Evolutionary conservation across 2,113 vertebrate genomes (phyloP), one percentile per base, ranked within the genome.

Genomic region (Pedetes capensis): DNA sequence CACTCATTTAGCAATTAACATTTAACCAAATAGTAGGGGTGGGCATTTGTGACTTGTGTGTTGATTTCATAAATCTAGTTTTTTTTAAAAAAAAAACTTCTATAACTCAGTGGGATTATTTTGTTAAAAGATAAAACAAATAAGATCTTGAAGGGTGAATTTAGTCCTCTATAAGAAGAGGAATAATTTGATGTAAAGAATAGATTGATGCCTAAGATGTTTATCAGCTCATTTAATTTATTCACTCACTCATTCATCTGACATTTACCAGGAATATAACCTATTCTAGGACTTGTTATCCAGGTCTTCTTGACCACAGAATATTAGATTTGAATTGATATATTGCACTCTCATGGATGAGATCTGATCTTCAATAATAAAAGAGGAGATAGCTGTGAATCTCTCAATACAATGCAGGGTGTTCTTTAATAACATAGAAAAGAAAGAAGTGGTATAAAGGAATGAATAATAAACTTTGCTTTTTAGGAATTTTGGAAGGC

Each of bases 311-410:
- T 88, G 53, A 93, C 57, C 81, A 88, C 4, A 68, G 66, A 71
- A 68, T 44, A 55, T 68, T 92, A 95, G 13, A 68, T 93, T 51
- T 83, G 34, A 86, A 91, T 92, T 8, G 61, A 63, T 85, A 53
- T 83, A 81, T 80, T 90, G 4, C 6, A 55, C 25, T 89, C 17
- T 96, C 51, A 83, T 89, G 75, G 87, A 80, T 87, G 92, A 85
- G 42, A 92, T 4, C 1, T 72, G 11, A 2, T 74, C n/a, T 91
- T 71, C 39, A 78, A 47, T 74, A 96, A 91, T 78, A 87, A 94
- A 94, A 85, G 2, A 2, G 22, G 8, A 82, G 6, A 71, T 34
- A 20, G 13, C 57, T 1, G 3, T 79, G 59, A 85, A 44, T 76
- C 3, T 5, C 8, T 66, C 3, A 85, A 10, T 32, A 44, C 25